phyloP scores from a whole-genome alignment of 2,797 vertebrate species.

The Cercopithecus petaurista region DNA sequence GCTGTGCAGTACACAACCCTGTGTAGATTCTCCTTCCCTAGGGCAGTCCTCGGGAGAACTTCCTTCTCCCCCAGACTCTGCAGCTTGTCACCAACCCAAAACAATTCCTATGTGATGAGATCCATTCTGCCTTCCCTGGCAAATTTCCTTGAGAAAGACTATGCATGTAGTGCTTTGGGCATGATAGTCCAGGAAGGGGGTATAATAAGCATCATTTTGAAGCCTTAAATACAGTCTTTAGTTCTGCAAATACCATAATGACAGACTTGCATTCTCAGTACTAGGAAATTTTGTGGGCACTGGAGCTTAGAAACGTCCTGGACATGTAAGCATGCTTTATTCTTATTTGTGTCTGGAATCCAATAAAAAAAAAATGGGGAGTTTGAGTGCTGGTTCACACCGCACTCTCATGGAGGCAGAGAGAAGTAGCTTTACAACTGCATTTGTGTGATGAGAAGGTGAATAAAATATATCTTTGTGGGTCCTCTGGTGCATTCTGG shows the following conservation, averaged over 20 bases:
- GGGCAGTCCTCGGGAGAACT: background rate
- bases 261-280: slow-evolving; percentile 59
- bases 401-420: background rate
- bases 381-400: background rate
- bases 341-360: slow-evolving; percentile 49
- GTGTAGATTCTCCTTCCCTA: background rate
- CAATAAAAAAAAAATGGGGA: slow-evolving; percentile 54
- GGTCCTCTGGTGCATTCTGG: background rate
- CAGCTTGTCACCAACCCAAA: background rate
- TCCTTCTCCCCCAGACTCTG: background rate
- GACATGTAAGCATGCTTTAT: slow-evolving; percentile 13
- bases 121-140: slow-evolving; percentile 60
- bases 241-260: slow-evolving; percentile 72
- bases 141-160: slow-evolving; percentile 66
- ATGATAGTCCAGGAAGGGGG: slow-evolving; percentile 34
- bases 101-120: background rate
- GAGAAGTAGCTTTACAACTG: too few relatives aligned
- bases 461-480: background rate
- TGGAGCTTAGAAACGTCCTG: slow-evolving; percentile 26
- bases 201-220: slow-evolving; percentile 71
- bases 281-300: slow-evolving; percentile 54
- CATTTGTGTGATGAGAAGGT: background rate
- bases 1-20: accelerated
- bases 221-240: slow-evolving; percentile 69
- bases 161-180: slow-evolving; percentile 45